Evolutionary conservation across 2,113 vertebrate genomes (phyloP).

Genomic region (Percopsis transmontana): DNA sequence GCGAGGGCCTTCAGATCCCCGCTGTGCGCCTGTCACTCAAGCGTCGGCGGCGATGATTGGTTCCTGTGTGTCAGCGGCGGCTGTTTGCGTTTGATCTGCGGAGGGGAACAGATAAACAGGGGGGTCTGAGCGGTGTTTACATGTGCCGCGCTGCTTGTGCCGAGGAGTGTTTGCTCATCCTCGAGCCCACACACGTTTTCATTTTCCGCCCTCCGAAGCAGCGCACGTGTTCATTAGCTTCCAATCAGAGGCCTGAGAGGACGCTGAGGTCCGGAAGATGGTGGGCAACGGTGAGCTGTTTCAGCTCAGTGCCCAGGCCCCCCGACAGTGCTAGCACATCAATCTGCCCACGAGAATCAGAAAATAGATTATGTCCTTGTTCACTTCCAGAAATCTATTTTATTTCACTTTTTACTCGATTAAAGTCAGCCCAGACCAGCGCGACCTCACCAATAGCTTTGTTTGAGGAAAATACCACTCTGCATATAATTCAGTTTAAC

Average conservation of each 20-base stretch:
- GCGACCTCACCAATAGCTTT: too few species aligned
- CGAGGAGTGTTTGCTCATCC: slow-evolving; percentile 57
- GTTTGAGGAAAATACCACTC: too few species aligned
- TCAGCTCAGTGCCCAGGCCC: slow-evolving; percentile 22
- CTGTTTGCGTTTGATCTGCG: slow-evolving; percentile 28
- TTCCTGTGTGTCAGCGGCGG: not conserved
- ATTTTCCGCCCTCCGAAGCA: slow-evolving; percentile 63
- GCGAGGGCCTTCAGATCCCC: not conserved
- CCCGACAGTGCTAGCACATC: slow-evolving; percentile 28
- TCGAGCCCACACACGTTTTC: slow-evolving; percentile 55
- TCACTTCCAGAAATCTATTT: too few species aligned
- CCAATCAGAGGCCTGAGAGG: slow-evolving; percentile 64
- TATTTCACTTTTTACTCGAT: too few species aligned
- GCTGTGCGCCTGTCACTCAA: slow-evolving; percentile 15
- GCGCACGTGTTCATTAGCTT: slow-evolving; percentile 67
- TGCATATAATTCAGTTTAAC: too few species aligned
- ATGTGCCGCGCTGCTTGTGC: slow-evolving; percentile 44
- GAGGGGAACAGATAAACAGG: slow-evolving; percentile 27
- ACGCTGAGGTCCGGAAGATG: slow-evolving; percentile 64
- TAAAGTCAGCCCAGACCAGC: too few species aligned
- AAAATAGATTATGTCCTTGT: slow-evolving; percentile 25
- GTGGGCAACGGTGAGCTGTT: slow-evolving; percentile 27
- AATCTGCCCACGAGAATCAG: slow-evolving; percentile 9
- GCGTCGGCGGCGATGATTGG: slow-evolving; percentile 16
- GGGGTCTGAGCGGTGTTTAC: slow-evolving; percentile 43